Percentiles rank a stretch among this genome's conserved stretches.
These are phyloP conservation scores for Pteropus rufus DNA, from an alignment of 2,797 vertebrate species.

Conservation along the genomic window DNA sequence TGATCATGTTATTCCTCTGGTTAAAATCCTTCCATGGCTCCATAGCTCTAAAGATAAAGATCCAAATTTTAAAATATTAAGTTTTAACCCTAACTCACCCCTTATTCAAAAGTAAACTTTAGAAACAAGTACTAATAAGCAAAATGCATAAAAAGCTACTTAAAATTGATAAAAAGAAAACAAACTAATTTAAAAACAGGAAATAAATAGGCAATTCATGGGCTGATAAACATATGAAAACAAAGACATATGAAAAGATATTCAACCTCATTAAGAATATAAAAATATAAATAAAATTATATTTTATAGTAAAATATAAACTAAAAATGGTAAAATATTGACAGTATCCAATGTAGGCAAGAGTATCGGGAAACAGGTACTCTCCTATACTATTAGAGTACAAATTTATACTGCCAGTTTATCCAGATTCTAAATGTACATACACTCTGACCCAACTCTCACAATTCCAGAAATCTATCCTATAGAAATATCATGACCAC, in stretches of 20 bases:
- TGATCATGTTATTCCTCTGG: neutral
- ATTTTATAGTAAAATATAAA: neutral
- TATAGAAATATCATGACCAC: neutral
- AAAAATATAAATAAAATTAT: too few relatives aligned
- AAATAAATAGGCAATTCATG: neutral
- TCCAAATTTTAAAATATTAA: neutral
- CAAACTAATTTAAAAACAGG: neutral
- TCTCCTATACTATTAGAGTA: neutral
- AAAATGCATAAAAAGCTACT: neutral
- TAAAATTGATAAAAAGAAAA: neutral
- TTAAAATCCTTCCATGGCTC: neutral
- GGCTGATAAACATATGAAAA: neutral
- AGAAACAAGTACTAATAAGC: neutral
- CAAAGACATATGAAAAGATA: neutral
- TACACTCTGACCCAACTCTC: neutral
- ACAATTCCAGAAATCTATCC: neutral
- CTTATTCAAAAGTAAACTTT: neutral
- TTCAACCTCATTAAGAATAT: neutral
- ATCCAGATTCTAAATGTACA: neutral
- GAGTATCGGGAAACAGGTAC: neutral
- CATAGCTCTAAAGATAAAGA: neutral
- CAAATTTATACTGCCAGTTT: neutral
- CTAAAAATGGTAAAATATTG: neutral
- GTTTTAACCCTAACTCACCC: neutral
- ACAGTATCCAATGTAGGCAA: neutral